Base-by-base conservation (phyloP, 2,797 vertebrate species). In the Mus spretus region DNA sequence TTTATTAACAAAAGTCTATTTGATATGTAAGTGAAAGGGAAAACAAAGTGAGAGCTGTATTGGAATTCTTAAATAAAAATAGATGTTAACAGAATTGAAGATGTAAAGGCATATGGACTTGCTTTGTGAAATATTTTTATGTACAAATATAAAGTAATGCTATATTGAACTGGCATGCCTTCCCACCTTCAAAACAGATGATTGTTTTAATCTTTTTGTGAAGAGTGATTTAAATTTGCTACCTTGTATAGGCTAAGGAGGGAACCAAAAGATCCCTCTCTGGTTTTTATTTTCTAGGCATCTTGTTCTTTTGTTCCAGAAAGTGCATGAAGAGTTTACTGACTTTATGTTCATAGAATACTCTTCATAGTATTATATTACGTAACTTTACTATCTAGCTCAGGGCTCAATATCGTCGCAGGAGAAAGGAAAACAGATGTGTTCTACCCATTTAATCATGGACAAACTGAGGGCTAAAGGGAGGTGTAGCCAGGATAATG, bases 1-100 rank as follows among this genome's bases (percentile, higher is more conserved):
- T 97, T 97, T 92, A 94, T 79, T 65, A 7, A 59, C 92, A 47
- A 85, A 37, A n/a, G 37, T 93, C 59, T 74, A 20, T 90, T 93
- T 94, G 80, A 74, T n/a, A 79, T 57, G 26, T 7, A 80, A 93
- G 74, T 44, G 78, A 97, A 89, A 81, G 87, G 87, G 15, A 31
- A 6, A 31, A 3, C 79, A 94, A 93, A 74, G 44, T 65, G 31
- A 96, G 93, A 53, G 50, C 47, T 91, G 22, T n/a, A 24, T 12
- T 87, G 65, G 40, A 47, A 79, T 20, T 85, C 72, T 59, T 53
- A 90, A 90, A 70, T 92, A 89, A 95, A 95, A 96, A 90, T 72
- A 67, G 37, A 26, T 63, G 14, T 78, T 87, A 72, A 40, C 65
- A 80, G 79, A 95, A 63, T 47, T 17, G 15, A 83, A 82, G 63